Conservation (phyloP, 1,140 invertebrate species). For the Drosophila simulans region DNA sequence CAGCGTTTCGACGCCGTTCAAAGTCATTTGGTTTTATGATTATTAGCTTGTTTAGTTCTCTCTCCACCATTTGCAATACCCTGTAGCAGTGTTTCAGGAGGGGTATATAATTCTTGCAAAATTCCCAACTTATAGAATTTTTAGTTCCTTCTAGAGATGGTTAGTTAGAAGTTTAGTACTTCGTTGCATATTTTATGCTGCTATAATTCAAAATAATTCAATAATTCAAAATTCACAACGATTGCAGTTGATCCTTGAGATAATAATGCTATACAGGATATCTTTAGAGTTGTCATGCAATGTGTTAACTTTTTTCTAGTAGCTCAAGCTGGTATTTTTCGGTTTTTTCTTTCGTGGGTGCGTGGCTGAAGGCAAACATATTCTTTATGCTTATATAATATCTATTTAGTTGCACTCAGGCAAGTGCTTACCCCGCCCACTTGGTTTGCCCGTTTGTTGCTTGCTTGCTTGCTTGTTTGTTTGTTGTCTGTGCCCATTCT, state of each 20-base stretch:
- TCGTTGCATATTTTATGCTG: too few species aligned
- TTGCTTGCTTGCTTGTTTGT: constrained; percentile 22
- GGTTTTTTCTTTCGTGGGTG: constrained; percentile 28
- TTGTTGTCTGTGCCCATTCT: constrained; percentile 20
- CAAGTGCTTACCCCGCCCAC: constrained; percentile 64
- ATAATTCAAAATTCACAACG: neutral
- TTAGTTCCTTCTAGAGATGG: neutral
- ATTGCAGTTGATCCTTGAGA: neutral
- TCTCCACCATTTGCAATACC: constrained; percentile 23
- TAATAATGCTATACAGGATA: neutral
- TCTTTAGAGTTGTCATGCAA: neutral
- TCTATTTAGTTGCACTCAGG: constrained; percentile 80
- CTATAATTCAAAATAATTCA: too few species aligned
- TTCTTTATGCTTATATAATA: constrained; percentile 83
- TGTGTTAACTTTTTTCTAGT: constrained; percentile 40
- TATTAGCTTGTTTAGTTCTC: constrained; percentile 84
- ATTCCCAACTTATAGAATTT: too few species aligned
- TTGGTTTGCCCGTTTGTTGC: constrained; percentile 31
- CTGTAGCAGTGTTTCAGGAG: neutral
- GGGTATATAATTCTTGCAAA: neutral
- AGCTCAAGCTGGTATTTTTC: constrained; percentile 26
- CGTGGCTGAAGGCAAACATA: constrained; percentile 66
- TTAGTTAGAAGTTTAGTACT: neutral
- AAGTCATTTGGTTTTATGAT: constrained; percentile 85
- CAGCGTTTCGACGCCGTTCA: constrained; percentile 74